Conservation (phyloP, 2,113 vertebrate genomes). For the Gyps fulvus region DNA sequence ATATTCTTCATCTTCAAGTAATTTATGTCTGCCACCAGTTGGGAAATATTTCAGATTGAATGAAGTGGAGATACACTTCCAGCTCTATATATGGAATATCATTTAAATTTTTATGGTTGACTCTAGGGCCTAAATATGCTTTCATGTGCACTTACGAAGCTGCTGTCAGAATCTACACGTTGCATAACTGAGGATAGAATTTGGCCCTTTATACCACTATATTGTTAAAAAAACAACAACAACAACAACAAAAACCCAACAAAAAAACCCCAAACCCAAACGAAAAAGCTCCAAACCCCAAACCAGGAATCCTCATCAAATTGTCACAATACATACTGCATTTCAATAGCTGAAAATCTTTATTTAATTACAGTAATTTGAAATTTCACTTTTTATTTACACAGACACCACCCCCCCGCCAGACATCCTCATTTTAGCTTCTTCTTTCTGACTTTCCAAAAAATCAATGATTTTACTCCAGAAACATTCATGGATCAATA, state of each 20-base stretch:
- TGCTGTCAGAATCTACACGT: background rate
- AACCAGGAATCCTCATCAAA: background rate
- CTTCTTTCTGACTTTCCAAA: background rate
- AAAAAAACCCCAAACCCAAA: background rate
- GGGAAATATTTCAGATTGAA: slow-evolving; percentile 3
- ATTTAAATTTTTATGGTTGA: background rate
- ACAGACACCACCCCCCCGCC: no score
- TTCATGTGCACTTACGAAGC: background rate
- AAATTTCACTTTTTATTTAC: background rate
- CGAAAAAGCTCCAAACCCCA: background rate
- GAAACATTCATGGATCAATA: slow-evolving; percentile 30
- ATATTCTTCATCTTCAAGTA: background rate
- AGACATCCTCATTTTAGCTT: background rate
- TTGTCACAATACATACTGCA: background rate
- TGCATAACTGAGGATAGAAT: background rate
- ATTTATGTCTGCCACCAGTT: background rate
- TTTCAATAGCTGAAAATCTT: background rate
- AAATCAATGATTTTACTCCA: slow-evolving; percentile 20
- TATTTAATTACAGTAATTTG: background rate
- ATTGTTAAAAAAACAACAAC: background rate
- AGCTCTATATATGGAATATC: background rate
- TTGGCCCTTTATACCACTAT: background rate
- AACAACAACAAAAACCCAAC: background rate
- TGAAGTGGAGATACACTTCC: background rate
- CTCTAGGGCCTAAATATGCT: background rate